A percentile compares a stretch with the other conserved stretches of the same genome.
Evolutionary conservation across 2,888 invertebrate species (phyloP).

Genomic region (Tribolium freemani): DNA sequence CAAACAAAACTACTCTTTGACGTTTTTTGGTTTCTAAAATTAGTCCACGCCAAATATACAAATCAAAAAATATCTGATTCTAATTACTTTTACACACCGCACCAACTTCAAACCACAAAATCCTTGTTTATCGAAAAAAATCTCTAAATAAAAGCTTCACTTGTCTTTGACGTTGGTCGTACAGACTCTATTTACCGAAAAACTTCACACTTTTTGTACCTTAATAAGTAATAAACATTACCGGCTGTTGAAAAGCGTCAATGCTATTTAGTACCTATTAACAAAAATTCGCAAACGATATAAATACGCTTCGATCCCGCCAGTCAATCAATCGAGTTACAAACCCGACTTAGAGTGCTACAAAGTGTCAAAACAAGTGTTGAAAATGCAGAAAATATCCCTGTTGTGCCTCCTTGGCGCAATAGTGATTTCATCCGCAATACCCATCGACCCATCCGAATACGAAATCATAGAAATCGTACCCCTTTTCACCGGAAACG

Average conservation of each 20-base stretch:
- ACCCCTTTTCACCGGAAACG: not conserved
- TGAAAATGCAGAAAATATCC: constrained; percentile 16
- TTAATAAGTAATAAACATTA: constrained; percentile 38
- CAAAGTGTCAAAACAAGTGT: constrained; percentile 8
- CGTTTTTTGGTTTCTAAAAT: not conserved
- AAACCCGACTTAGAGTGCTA: constrained; percentile 15
- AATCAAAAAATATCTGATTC: not conserved
- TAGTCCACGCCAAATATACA: not conserved
- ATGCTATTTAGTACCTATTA: constrained; percentile 44
- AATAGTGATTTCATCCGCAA: constrained; percentile 2
- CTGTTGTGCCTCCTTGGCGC: constrained; percentile 10
- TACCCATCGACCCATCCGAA: constrained; percentile 22
- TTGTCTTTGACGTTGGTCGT: constrained; percentile 40
- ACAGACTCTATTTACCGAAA: constrained; percentile 19
- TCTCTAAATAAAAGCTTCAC: constrained; percentile 10
- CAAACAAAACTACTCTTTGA: not conserved
- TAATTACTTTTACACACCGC: not conserved
- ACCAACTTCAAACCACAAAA: not conserved
- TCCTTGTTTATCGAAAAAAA: not conserved
- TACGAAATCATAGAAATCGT: constrained; percentile 1
- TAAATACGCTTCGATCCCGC: constrained; percentile 19
- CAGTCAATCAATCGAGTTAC: constrained; percentile 26
- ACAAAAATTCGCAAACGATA: constrained; percentile 28
- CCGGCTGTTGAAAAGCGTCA: constrained; percentile 42
- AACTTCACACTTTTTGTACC: constrained; percentile 35